Percentiles rank a stretch among this genome's conserved stretches.
Evolutionary conservation across 2,797 vertebrate genomes (phyloP).

Genomic region (Spheniscus humboldti): DNA sequence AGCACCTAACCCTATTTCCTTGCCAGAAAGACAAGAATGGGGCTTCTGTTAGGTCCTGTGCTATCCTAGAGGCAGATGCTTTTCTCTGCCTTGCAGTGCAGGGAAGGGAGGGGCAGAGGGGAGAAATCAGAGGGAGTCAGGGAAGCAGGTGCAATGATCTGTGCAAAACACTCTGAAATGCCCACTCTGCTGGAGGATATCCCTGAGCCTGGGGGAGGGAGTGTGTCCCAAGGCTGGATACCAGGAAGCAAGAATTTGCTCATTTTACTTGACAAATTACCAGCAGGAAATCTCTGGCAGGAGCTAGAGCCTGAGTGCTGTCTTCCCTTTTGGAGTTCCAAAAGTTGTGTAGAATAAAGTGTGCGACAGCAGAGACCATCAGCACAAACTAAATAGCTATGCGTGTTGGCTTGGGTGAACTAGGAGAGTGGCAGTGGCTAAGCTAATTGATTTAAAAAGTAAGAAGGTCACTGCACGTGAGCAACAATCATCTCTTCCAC

Average conservation of each 20-base stretch:
- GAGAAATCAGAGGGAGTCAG: not conserved
- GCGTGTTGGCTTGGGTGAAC: not conserved
- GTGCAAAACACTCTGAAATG: not conserved
- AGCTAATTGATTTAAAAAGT: not conserved
- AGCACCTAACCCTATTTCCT: slow-evolving; percentile 24
- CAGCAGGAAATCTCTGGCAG: not conserved
- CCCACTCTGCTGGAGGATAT: not conserved
- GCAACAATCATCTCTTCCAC: not conserved
- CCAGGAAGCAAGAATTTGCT: not conserved
- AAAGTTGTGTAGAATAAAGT: not conserved
- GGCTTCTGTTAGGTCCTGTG: not conserved
- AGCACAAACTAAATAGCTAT: not conserved
- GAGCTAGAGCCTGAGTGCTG: not conserved
- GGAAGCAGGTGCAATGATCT: not conserved
- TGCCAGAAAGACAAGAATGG: slow-evolving; percentile 16
- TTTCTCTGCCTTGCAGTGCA: not conserved
- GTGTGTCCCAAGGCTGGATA: not conserved
- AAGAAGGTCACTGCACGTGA: not conserved
- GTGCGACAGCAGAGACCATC: rapidly evolving
- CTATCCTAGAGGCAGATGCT: slow-evolving; percentile 2
- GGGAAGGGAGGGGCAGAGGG: not conserved
- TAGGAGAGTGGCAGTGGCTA: not conserved
- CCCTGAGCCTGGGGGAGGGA: not conserved
- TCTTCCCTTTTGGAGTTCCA: not conserved
- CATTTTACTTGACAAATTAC: not conserved